phyloP scores from a whole-genome alignment of 2,888 invertebrate genomes.

The Gandaritis pyraliata region DNA sequence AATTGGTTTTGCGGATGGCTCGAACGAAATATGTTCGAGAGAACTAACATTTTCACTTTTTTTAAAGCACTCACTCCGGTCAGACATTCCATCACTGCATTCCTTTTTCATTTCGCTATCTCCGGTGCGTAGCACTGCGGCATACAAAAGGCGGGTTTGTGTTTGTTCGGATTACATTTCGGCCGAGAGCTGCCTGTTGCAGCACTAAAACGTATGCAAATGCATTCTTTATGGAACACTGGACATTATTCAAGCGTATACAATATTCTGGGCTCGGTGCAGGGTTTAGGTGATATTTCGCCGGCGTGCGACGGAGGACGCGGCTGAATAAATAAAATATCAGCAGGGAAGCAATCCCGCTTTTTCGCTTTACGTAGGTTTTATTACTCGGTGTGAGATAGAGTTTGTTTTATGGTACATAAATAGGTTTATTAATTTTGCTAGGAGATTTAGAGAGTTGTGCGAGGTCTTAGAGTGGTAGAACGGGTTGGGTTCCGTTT shows the following conservation, averaged over 20 bases:
- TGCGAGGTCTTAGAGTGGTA: conserved; percentile 29
- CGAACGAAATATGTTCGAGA: conserved; percentile 78
- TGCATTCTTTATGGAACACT: conserved; percentile 70
- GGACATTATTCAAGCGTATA: conserved; percentile 70
- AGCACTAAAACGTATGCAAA: conserved; percentile 62
- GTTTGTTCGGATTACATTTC: conserved; percentile 58
- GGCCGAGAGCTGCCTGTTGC: conserved; percentile 57
- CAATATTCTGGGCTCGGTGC: conserved; percentile 64
- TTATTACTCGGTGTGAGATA: conserved; percentile 41
- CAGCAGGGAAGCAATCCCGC: conserved; percentile 54
- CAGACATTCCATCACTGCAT: conserved; percentile 83
- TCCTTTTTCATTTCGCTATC: conserved; percentile 73
- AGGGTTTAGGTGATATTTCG: conserved; percentile 63
- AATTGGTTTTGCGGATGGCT: conserved; percentile 69
- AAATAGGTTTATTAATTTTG: conserved; percentile 44
- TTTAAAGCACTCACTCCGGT: conserved; percentile 73
- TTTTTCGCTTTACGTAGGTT: conserved; percentile 47
- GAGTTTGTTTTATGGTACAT: conserved; percentile 35
- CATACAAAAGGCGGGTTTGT: conserved; percentile 62
- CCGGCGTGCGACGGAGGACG: conserved; percentile 53
- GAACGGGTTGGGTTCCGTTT: conserved; percentile 46
- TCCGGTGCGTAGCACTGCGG: conserved; percentile 53
- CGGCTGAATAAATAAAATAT: conserved; percentile 68
- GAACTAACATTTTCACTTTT: conserved; percentile 81
- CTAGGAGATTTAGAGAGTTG: conserved; percentile 39